phyloP scores from a whole-genome alignment of 2,113 vertebrate genomes.

The Spheniscus mendiculus region DNA sequence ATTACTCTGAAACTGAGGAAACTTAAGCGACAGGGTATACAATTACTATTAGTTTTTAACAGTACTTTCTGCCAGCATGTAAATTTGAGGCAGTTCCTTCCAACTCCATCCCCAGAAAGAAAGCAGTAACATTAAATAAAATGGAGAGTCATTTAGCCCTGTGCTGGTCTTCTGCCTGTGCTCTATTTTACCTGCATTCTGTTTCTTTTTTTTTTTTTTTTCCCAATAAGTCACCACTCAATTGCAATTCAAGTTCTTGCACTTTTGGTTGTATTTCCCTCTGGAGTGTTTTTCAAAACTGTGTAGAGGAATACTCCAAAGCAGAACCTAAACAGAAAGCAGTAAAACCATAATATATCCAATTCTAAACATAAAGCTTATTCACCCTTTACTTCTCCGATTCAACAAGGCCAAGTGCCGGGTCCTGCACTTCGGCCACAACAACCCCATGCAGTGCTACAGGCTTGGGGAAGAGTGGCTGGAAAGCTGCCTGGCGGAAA shows the following conservation, averaged over 20 bases:
- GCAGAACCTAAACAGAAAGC: not conserved
- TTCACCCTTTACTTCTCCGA: not conserved
- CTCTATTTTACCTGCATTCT: not conserved
- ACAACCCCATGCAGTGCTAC: no score
- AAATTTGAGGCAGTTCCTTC: not conserved
- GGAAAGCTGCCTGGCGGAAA: no score
- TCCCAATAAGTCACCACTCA: not conserved
- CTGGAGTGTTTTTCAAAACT: not conserved
- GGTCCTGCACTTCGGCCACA: no score
- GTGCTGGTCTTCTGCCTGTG: not conserved
- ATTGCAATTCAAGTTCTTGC: not conserved
- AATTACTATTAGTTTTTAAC: not conserved
- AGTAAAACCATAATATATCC: not conserved
- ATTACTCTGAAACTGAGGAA: not conserved
- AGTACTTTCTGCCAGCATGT: not conserved
- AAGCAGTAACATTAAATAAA: not conserved
- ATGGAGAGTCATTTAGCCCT: not conserved
- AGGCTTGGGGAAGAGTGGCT: no score
- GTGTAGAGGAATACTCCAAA: not conserved
- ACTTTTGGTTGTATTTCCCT: not conserved
- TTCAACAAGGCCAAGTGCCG: no score
- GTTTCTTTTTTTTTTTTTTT: not conserved
- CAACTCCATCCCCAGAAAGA: not conserved
- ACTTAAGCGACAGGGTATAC: not conserved
- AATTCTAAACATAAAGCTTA: not conserved